These are phyloP conservation scores for Acanthopagrus latus DNA, from an alignment of 2,797 vertebrate species.

Conservation along the genomic window DNA sequence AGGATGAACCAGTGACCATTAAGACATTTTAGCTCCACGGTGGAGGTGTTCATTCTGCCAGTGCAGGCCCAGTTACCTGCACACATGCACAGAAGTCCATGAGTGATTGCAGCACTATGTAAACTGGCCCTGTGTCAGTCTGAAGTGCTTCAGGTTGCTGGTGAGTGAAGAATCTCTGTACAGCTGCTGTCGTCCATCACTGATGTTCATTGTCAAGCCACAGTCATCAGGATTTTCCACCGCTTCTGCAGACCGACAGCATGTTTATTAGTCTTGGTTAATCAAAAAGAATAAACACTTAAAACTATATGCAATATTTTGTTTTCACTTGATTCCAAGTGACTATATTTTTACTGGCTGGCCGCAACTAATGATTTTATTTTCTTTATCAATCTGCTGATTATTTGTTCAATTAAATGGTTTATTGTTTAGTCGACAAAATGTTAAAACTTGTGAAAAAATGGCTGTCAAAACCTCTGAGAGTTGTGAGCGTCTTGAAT, in stretches of 20 bases:
- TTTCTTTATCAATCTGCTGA: not conserved
- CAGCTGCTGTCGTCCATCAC: conserved; percentile 7
- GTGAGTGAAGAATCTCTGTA: conserved; percentile 23
- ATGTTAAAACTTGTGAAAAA: too few relatives aligned
- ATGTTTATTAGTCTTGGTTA: too few relatives aligned
- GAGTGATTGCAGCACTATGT: conserved; percentile 21
- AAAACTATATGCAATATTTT: not conserved
- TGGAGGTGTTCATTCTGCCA: conserved; percentile 40
- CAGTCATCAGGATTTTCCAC: conserved; percentile 9
- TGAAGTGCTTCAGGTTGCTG: conserved; percentile 31
- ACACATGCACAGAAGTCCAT: conserved; percentile 28
- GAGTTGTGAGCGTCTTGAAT: too few relatives aligned
- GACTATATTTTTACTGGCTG: too few relatives aligned
- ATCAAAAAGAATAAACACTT: not conserved
- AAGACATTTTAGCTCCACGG: conserved; percentile 41
- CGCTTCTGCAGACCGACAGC: conserved; percentile 17
- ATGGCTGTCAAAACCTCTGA: too few relatives aligned
- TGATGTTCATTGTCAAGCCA: conserved; percentile 1
- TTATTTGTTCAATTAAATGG: not conserved
- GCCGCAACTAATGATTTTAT: not conserved
- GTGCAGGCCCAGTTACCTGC: conserved; percentile 53
- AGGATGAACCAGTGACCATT: conserved; percentile 47
- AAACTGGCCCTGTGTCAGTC: conserved; percentile 16
- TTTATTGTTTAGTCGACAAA: not conserved
- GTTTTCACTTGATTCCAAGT: not conserved